Evolutionary conservation across 2,113 vertebrate genomes (phyloP), one percentile per base, ranked within the genome.

Genomic region (Passer domesticus): DNA sequence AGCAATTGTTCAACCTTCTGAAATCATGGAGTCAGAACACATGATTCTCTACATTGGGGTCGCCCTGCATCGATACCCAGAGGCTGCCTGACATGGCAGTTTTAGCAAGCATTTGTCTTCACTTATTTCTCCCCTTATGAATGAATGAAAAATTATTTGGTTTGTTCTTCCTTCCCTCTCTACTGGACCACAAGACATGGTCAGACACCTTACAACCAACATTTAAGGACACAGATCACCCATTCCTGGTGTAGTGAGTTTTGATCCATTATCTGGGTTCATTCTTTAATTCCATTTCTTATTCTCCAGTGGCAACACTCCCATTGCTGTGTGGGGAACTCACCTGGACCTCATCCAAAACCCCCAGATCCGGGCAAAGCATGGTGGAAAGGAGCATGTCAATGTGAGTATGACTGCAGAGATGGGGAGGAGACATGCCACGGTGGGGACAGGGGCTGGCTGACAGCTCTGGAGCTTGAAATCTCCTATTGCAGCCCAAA

Each of bases 331-430:
- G 76, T 99, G 98, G 82, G 99, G 99, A 56, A 99, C 99, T 28
- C 99, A 99, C 95, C 98, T 99, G 97, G 99, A 99, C 97, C 99
- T 99, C 92, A 99, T 99, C 93, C 99, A 99, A 95, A 99, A 98
- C 58, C 99, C 99, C 9, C 99, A 99, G 96, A 99, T 99, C 97
- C 98, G 99, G 90, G 99, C 99, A 91, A 99, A 99, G 95, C 99
- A 99, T 5, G 99, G 98, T 33, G 98, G 97, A 23, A 98, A 98
- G 56, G 99, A 99, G 78, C 99, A 99, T 0, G 96, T 99, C 94
- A 99, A 99, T 2, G 99, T 99, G 98, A 99, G 99, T 98, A 49
- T 7, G 7, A 4, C 24, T 47, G 46, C 46, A 28, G 35, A 24
- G 25, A 30, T 74, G 70, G 70, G 50, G 18, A 35, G 5, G 16